Evolutionary conservation across 2,888 invertebrate species (phyloP).

Genomic region (Cryptocephalus moraei): DNA sequence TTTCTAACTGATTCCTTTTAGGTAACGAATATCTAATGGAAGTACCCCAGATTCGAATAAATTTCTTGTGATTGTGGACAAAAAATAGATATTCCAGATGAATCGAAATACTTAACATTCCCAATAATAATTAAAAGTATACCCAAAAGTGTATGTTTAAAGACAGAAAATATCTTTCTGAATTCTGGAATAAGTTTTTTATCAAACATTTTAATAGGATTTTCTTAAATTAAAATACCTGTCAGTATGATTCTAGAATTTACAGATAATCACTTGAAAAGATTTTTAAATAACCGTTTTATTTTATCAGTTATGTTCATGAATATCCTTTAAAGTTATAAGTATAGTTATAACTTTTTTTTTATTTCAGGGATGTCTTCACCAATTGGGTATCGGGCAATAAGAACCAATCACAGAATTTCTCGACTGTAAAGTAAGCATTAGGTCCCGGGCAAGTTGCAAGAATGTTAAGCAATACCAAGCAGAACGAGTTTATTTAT

Average conservation of each 20-base stretch:
- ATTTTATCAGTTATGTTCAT: neutral
- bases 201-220: neutral
- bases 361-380: constrained; percentile 73
- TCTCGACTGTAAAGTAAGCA: constrained; percentile 67
- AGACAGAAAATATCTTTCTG: too few relatives aligned
- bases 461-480: constrained; percentile 26
- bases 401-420: constrained; percentile 68
- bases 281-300: neutral
- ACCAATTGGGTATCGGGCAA: constrained; percentile 81
- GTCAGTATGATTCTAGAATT: neutral
- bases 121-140: too few relatives aligned
- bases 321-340: neutral
- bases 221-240: neutral
- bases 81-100: neutral
- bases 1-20: too few relatives aligned
- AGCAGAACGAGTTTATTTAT: constrained; percentile 12
- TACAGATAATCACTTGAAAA: too few relatives aligned
- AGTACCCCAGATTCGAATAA: too few relatives aligned
- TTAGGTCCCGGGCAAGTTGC: constrained; percentile 7
- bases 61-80: too few relatives aligned
- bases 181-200: neutral
- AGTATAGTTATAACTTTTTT: constrained; percentile 12
- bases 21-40: too few relatives aligned
- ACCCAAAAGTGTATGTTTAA: too few relatives aligned
- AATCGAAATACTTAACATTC: too few relatives aligned